A percentile compares a stretch with the other conserved stretches of the same genome.
Evolutionary conservation across 2,888 invertebrate species (phyloP).

Genomic region (Ganaspis brasiliensis): DNA sequence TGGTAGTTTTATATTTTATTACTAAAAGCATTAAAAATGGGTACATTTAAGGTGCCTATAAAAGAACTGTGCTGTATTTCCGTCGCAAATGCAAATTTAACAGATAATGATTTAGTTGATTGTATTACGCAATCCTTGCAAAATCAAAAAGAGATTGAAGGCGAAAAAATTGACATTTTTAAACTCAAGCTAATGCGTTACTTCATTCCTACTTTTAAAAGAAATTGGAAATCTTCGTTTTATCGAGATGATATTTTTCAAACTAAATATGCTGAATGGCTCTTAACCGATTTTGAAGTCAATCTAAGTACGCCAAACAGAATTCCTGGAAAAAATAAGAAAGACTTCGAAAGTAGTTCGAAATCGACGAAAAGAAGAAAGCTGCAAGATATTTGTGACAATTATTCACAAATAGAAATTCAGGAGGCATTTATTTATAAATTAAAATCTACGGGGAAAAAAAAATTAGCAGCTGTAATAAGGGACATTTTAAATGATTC

Average conservation of each 20-base stretch:
- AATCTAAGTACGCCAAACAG: not conserved
- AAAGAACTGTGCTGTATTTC: no score
- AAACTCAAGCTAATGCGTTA: not conserved
- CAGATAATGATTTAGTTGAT: no score
- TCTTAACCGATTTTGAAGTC: not conserved
- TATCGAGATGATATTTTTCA: not conserved
- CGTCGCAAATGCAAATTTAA: no score
- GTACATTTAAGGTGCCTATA: no score
- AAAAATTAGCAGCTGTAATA: not conserved
- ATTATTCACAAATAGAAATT: not conserved
- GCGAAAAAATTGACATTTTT: not conserved
- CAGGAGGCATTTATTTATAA: not conserved
- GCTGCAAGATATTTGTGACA: not conserved
- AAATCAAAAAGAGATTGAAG: no score
- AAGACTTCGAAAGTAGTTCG: not conserved
- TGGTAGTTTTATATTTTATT: no score
- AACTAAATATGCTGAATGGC: not conserved
- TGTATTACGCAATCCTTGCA: no score
- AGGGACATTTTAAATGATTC: not conserved
- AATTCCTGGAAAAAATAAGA: not conserved
- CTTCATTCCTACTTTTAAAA: not conserved
- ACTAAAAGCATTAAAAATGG: no score
- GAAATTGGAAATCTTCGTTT: not conserved
- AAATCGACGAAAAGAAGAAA: not conserved
- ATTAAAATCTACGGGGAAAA: not conserved